phyloP scores from a whole-genome alignment of 1,140 invertebrate genomes.

The Kradibia gibbosae region DNA sequence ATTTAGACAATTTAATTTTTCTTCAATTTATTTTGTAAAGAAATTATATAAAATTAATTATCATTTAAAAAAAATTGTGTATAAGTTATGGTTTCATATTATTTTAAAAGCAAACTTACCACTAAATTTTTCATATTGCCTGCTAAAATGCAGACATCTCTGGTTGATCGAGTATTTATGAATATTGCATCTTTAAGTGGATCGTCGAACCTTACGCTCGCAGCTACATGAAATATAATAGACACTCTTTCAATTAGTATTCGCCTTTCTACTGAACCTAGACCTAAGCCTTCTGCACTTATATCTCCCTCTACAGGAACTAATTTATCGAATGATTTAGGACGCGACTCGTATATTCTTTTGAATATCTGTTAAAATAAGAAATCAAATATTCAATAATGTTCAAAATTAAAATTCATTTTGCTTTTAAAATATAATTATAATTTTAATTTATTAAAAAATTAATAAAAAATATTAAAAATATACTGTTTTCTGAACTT shows the following conservation, averaged over 20 bases:
- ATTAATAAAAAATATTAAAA: too few species aligned
- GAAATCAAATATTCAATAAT: too few species aligned
- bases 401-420: too few species aligned
- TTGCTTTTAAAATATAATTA: too few species aligned
- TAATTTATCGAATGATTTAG: constrained; percentile 79
- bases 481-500: too few species aligned
- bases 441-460: too few species aligned
- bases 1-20: too few species aligned
- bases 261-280: constrained; percentile 73
- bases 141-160: constrained; percentile 78
- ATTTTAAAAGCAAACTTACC: constrained; percentile 65
- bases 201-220: constrained; percentile 95
- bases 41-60: too few species aligned
- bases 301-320: constrained; percentile 86
- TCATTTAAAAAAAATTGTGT: too few species aligned
- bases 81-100: too few species aligned
- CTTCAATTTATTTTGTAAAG: too few species aligned
- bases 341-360: constrained; percentile 65
- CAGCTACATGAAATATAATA: constrained; percentile 94
- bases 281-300: constrained; percentile 76
- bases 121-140: constrained; percentile 79
- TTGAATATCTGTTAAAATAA: constrained; percentile 69
- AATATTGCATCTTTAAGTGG: constrained; percentile 79
- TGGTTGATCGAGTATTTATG: constrained; percentile 79
- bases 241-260: constrained; percentile 81